These are phyloP conservation scores for Alviniconcha strummeri DNA, from an alignment of 2,888 invertebrate genomes.

Conservation along the genomic window DNA sequence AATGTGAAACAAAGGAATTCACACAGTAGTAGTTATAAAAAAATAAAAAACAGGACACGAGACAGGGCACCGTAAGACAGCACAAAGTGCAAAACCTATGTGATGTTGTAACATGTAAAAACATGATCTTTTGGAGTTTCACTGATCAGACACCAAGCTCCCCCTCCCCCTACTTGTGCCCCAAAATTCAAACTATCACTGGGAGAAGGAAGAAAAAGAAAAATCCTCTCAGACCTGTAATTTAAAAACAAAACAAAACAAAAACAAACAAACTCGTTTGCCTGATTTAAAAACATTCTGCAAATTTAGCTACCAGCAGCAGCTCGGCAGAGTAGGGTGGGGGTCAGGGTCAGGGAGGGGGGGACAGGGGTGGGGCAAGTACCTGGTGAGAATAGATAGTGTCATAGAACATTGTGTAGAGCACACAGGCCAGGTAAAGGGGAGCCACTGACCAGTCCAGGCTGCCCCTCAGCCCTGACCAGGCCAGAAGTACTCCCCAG, in stretches of 20 bases:
- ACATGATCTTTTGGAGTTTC: neutral
- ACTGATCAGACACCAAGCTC: too few relatives aligned
- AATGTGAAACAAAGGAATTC: too few relatives aligned
- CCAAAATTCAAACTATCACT: too few relatives aligned
- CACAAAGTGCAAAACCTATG: neutral
- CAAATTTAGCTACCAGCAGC: too few relatives aligned
- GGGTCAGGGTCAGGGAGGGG: neutral
- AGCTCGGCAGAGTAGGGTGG: neutral
- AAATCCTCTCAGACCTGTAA: too few relatives aligned
- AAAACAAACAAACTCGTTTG: too few relatives aligned
- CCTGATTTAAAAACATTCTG: too few relatives aligned
- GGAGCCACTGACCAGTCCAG: constrained; percentile 61
- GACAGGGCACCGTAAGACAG: too few relatives aligned
- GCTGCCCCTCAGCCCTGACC: constrained; percentile 69
- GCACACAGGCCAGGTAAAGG: constrained; percentile 66
- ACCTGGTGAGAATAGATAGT: constrained; percentile 70
- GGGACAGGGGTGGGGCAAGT: constrained; percentile 31
- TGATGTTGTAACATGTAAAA: neutral
- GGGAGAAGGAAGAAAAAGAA: neutral
- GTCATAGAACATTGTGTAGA: constrained; percentile 67
- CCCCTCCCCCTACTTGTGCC: too few relatives aligned
- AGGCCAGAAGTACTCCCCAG: constrained; percentile 74
- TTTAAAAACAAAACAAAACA: neutral
- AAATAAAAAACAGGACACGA: too few relatives aligned
- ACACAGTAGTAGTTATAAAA: too few relatives aligned